These are phyloP conservation scores for Phaethon lepturus DNA, from an alignment of 2,113 vertebrate species.

Conservation along the genomic window DNA sequence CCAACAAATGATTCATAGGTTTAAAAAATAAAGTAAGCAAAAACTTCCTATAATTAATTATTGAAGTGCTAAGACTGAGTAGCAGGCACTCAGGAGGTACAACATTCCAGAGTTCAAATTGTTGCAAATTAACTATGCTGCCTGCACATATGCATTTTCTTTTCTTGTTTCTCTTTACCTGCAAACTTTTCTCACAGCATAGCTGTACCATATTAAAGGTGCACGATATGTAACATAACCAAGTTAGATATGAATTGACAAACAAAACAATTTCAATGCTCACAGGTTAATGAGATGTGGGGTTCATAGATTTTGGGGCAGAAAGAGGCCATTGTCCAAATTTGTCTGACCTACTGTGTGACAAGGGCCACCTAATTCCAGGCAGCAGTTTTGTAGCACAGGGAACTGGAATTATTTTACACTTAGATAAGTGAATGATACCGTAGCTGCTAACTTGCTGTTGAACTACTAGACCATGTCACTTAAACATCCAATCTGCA, in stretches of 20 bases:
- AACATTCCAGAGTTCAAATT: not conserved
- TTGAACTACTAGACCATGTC: not conserved
- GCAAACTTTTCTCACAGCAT: not conserved
- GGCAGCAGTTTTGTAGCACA: not conserved
- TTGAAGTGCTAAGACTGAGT: not conserved
- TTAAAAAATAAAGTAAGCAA: conserved; percentile 44
- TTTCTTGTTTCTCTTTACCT: not conserved
- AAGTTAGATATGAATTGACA: not conserved
- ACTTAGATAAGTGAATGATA: not conserved
- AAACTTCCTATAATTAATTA: conserved; percentile 57
- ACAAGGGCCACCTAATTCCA: not conserved
- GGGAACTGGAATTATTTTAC: not conserved
- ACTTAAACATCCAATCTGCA: conserved; percentile 13
- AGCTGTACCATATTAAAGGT: not conserved
- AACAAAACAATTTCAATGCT: not conserved
- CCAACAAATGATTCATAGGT: conserved; percentile 33
- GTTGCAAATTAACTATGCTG: not conserved
- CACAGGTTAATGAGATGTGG: not conserved
- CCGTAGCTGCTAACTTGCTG: not conserved
- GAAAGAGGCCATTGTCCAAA: not conserved
- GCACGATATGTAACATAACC: not conserved
- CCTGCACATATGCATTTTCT: not conserved
- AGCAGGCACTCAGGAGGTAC: not conserved
- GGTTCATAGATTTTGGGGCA: not conserved
- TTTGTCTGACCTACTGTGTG: not conserved